Evolutionary conservation across 2,888 invertebrate genomes (phyloP).

Genomic region (Ametastegia equiseti): DNA sequence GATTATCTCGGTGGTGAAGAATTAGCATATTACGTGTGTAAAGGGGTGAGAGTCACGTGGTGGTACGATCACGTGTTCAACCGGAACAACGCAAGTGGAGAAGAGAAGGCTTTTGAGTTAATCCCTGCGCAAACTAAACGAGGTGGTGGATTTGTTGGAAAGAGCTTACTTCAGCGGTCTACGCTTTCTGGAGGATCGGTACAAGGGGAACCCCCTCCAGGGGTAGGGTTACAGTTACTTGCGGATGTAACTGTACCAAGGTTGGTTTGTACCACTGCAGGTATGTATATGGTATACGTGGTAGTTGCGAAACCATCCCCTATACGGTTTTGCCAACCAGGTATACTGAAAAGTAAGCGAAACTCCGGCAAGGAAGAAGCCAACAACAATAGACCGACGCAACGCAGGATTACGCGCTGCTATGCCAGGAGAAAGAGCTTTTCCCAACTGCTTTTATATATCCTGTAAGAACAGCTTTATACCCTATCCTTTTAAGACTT

Average conservation of each 20-base stretch:
- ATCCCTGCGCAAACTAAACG: slow-evolving; percentile 73
- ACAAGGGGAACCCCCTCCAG: too few species aligned
- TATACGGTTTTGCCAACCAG: slow-evolving; percentile 16
- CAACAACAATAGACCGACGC: slow-evolving; percentile 39
- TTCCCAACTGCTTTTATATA: slow-evolving; percentile 32
- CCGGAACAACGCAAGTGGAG: slow-evolving; percentile 69
- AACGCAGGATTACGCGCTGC: slow-evolving; percentile 27
- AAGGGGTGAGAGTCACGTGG: slow-evolving; percentile 59
- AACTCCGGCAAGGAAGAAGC: neutral
- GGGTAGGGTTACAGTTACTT: neutral
- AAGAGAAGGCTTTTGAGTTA: slow-evolving; percentile 70
- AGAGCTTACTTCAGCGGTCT: slow-evolving; percentile 70
- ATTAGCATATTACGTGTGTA: slow-evolving; percentile 68
- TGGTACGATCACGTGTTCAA: slow-evolving; percentile 64
- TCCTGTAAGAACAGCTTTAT: slow-evolving; percentile 10
- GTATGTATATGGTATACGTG: too few species aligned
- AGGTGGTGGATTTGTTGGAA: slow-evolving; percentile 75
- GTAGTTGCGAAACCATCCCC: neutral
- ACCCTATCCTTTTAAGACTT: slow-evolving; percentile 31
- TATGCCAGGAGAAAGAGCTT: slow-evolving; percentile 8
- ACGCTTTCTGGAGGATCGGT: slow-evolving; percentile 33
- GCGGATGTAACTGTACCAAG: too few species aligned
- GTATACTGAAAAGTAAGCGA: slow-evolving; percentile 10
- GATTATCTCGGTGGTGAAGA: slow-evolving; percentile 63
- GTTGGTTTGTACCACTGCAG: too few species aligned